Percentiles rank a stretch among this genome's conserved stretches.
Conservation (phyloP, 2,888 invertebrate genomes). For the Tetragonula carbonaria region DNA sequence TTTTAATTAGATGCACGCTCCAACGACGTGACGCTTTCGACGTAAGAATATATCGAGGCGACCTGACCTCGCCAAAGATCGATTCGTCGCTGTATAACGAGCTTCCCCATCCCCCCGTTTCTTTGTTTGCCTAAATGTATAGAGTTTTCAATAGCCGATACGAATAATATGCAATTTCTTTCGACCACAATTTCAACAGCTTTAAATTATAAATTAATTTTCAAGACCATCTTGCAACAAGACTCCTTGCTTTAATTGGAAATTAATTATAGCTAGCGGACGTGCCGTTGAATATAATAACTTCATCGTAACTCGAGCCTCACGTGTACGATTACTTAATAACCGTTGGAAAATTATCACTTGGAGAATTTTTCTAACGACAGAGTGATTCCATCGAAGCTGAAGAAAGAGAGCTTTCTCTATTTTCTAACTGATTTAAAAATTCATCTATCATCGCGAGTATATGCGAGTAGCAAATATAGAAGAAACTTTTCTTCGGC, state of each 20-base stretch:
- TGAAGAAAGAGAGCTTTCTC: neutral
- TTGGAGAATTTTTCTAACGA: neutral
- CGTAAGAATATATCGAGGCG: constrained; percentile 48
- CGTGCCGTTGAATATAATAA: neutral
- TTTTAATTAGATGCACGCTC: constrained; percentile 67
- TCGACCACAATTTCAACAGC: too few species aligned
- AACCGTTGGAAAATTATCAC: neutral
- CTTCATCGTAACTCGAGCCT: neutral
- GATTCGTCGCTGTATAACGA: constrained; percentile 34
- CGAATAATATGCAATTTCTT: constrained; percentile 7
- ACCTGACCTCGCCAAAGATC: constrained; percentile 49
- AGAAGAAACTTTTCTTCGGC: neutral
- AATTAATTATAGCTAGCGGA: neutral
- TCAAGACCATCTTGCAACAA: neutral
- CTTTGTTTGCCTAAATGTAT: constrained; percentile 21
- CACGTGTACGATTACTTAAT: neutral
- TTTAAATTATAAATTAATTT: neutral
- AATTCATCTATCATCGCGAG: neutral
- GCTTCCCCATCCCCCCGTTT: constrained; percentile 16
- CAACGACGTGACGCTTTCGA: constrained; percentile 47
- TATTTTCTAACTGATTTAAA: neutral
- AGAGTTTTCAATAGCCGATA: neutral
- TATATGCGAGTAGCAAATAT: neutral
- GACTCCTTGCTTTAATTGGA: neutral
- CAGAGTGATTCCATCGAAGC: neutral